Conservation (phyloP, 2,113 vertebrate species). For the Gasterosteus aculeatus region DNA sequence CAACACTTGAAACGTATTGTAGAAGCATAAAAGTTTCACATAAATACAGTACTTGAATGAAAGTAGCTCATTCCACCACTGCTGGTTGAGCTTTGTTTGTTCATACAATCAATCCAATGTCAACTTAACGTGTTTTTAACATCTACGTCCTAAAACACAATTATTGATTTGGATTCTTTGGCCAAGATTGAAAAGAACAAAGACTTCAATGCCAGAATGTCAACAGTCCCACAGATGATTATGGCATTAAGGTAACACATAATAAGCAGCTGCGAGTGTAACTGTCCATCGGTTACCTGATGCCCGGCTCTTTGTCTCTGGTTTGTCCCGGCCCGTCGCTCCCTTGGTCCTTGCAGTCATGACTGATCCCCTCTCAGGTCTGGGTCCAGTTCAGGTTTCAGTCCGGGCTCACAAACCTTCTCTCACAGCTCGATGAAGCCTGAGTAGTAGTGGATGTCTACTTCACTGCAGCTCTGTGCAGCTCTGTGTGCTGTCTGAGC, state of each 20-base stretch:
- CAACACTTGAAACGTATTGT: not conserved
- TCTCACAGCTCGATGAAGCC: not conserved
- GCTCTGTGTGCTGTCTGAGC: too few relatives aligned
- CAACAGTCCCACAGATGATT: not conserved
- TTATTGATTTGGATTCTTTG: not conserved
- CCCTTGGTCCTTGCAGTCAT: constrained; percentile 51
- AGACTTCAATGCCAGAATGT: not conserved
- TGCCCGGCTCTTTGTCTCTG: constrained; percentile 8
- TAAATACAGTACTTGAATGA: not conserved
- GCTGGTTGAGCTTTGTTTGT: not conserved
- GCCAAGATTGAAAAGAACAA: not conserved
- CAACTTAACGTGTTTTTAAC: not conserved
- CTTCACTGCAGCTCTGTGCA: not conserved
- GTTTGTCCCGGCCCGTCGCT: constrained; percentile 16
- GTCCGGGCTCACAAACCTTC: not conserved
- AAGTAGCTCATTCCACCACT: not conserved
- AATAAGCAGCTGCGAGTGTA: not conserved
- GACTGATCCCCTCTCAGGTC: not conserved
- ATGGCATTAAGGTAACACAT: not conserved
- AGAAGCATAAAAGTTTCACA: not conserved
- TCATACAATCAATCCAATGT: not conserved
- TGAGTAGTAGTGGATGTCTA: not conserved
- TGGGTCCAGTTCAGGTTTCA: not conserved
- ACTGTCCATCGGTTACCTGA: constrained; percentile 42
- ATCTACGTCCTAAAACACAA: not conserved